Conservation (phyloP, 2,113 vertebrate species). For the Crotalus tigris region DNA sequence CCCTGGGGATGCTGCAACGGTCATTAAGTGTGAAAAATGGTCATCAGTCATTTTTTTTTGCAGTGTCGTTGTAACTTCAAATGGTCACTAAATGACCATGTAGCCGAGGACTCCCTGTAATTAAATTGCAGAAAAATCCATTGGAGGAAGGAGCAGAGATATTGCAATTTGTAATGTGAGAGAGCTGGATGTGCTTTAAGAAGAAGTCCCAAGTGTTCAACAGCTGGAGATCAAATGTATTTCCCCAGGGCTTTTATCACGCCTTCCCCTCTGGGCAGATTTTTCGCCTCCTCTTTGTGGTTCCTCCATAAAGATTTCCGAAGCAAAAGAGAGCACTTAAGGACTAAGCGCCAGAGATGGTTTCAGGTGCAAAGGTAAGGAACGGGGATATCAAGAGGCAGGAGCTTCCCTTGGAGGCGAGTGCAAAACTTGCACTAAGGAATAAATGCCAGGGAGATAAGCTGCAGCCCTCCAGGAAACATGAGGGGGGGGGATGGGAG, state of each 20-base stretch:
- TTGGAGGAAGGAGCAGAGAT: not conserved
- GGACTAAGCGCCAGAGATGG: not conserved
- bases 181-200: not conserved
- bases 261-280: not conserved
- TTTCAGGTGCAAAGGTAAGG: not conserved
- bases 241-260: not conserved
- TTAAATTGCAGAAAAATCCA: not conserved
- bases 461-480: not conserved
- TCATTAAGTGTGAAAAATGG: not conserved
- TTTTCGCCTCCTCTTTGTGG: not conserved
- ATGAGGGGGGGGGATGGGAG: not conserved
- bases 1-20: no score
- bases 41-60: not conserved
- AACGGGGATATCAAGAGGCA: not conserved
- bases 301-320: not conserved
- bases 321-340: not conserved
- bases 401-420: not conserved
- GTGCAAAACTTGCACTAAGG: not conserved
- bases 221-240: not conserved
- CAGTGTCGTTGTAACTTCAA: not conserved
- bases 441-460: not conserved
- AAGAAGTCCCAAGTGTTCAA: not conserved
- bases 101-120: not conserved
- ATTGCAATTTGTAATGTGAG: not conserved
- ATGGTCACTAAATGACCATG: no score